Conservation (phyloP, 2,797 vertebrate genomes). For the Coreius guichenoti region DNA sequence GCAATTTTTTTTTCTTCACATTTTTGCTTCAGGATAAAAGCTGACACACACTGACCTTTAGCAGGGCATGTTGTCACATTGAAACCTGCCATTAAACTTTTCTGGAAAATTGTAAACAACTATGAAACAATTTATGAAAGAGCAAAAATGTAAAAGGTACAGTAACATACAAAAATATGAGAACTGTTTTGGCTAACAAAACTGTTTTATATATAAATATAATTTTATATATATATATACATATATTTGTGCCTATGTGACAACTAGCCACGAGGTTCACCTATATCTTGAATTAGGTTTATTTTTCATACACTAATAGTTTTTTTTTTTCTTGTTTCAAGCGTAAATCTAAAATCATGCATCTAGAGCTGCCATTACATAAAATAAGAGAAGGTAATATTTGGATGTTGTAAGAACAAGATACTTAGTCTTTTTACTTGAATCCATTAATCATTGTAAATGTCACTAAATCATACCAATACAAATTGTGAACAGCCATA, state of each 20-base stretch:
- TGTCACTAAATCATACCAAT: neutral
- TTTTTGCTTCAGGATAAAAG: neutral
- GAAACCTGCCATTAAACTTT: neutral
- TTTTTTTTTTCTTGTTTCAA: neutral
- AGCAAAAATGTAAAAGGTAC: neutral
- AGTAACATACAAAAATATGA: neutral
- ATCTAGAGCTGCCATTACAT: too few relatives aligned
- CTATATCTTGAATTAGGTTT: neutral
- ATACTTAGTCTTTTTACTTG: neutral
- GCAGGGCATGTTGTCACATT: neutral
- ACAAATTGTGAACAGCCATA: conserved; percentile 12
- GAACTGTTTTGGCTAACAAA: neutral
- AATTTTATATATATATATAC: neutral
- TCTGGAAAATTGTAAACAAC: neutral
- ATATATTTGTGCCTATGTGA: neutral
- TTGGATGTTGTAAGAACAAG: neutral
- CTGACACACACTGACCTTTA: neutral
- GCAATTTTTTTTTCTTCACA: neutral
- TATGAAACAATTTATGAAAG: neutral
- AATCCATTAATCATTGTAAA: neutral
- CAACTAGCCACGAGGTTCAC: neutral
- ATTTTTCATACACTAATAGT: neutral
- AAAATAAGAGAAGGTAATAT: neutral
- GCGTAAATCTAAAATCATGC: neutral
- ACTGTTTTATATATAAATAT: too few relatives aligned